phyloP scores from a whole-genome alignment of 2,797 vertebrate species.

The Hypotaenidia philippensis region DNA sequence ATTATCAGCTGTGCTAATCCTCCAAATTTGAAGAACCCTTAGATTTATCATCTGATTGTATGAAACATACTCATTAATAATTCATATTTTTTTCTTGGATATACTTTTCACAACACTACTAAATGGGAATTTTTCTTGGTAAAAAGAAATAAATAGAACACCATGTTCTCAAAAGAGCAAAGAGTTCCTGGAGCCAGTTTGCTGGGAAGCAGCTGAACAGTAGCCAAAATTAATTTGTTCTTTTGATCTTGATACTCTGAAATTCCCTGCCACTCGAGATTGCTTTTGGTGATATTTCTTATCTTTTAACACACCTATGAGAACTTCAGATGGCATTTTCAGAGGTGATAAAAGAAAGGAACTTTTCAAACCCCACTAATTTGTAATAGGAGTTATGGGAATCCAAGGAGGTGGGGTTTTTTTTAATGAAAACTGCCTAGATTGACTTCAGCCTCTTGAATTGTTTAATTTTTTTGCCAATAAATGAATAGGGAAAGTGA shows the following conservation, averaged over 20 bases:
- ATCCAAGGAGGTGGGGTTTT: neutral
- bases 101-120: neutral
- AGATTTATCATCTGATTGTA: neutral
- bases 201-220: neutral
- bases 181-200: neutral
- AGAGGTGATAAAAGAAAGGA: neutral
- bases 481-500: neutral
- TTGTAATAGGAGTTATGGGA: neutral
- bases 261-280: neutral
- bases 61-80: neutral
- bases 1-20: neutral
- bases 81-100: constrained; percentile 1
- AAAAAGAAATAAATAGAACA: constrained; percentile 5
- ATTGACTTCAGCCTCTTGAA: neutral
- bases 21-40: neutral
- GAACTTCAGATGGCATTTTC: neutral
- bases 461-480: neutral
- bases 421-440: neutral
- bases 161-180: neutral
- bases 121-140: neutral
- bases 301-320: neutral
- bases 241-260: neutral
- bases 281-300: neutral
- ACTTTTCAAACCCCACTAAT: neutral
- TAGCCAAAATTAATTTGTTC: constrained; percentile 5